A percentile compares a stretch with the other conserved stretches of the same genome.
These are phyloP conservation scores for Theristicus caerulescens DNA, from an alignment of 2,113 vertebrate genomes.

Conservation along the genomic window DNA sequence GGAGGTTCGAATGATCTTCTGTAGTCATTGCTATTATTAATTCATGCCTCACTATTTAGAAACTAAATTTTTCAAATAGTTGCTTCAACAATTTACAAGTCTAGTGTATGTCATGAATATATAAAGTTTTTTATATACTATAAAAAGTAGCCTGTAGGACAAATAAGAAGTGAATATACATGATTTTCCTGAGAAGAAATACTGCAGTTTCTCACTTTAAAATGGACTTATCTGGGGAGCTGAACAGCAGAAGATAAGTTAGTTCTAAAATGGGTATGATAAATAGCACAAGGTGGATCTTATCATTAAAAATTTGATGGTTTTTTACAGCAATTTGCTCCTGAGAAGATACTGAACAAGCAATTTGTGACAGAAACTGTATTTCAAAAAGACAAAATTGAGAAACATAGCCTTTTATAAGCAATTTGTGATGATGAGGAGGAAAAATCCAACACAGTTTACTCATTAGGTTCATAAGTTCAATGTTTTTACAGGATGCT, in stretches of 20 bases:
- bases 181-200: background rate
- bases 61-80: background rate
- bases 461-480: background rate
- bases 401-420: background rate
- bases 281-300: background rate
- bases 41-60: background rate
- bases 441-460: background rate
- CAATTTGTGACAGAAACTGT: background rate
- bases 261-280: background rate
- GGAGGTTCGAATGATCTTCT: background rate
- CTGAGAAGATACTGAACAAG: background rate
- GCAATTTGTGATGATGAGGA: background rate
- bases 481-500: background rate
- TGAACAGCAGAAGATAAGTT: background rate
- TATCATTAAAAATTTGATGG: accelerated
- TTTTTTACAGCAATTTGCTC: background rate
- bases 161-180: background rate
- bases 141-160: background rate
- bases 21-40: background rate
- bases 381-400: background rate
- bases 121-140: too few relatives aligned
- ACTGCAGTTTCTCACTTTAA: background rate
- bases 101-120: background rate
- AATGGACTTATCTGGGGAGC: background rate
- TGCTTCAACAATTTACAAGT: background rate